Conservation (phyloP, 2,797 vertebrate genomes). For the Syngnathus acus region DNA sequence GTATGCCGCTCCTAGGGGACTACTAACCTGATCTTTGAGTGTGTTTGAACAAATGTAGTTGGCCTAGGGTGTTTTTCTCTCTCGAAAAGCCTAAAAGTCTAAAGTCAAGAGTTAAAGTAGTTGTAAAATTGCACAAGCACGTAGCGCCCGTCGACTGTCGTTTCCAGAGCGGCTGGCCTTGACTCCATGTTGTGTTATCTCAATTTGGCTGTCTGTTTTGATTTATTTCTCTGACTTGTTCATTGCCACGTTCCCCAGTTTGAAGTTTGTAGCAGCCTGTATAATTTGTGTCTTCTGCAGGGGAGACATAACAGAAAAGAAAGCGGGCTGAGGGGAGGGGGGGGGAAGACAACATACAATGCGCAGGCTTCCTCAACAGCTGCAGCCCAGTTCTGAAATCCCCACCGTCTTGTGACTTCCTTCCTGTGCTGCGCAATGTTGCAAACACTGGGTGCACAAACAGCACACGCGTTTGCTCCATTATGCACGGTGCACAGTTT, state of each 20-base stretch:
- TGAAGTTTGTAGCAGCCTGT: slow-evolving; percentile 9
- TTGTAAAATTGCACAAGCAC: not conserved
- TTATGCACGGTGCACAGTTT: slow-evolving; percentile 21
- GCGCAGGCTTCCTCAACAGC: slow-evolving; percentile 68
- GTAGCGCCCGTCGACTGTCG: not conserved
- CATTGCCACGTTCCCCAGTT: not conserved
- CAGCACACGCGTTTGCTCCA: slow-evolving; percentile 7
- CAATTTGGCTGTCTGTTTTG: not conserved
- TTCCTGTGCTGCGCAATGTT: slow-evolving; percentile 58
- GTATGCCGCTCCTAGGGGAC: no score
- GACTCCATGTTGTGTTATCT: slow-evolving; percentile 7
- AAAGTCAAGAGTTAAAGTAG: not conserved
- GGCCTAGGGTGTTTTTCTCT: not conserved
- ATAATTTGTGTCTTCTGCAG: slow-evolving; percentile 7
- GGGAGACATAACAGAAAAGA: slow-evolving; percentile 26
- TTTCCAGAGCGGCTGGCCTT: slow-evolving; percentile 14
- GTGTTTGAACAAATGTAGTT: not conserved
- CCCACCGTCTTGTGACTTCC: slow-evolving; percentile 74
- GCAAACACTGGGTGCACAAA: slow-evolving; percentile 41
- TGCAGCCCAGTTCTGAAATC: slow-evolving; percentile 71
- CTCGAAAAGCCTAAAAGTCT: not conserved
- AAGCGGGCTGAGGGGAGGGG: slow-evolving; percentile 32
- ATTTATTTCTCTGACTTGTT: slow-evolving; percentile 1
- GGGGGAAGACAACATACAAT: slow-evolving; percentile 55
- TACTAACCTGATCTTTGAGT: not conserved